phyloP scores from a whole-genome alignment of 2,888 invertebrate species.

The Octonoba sinensis region DNA sequence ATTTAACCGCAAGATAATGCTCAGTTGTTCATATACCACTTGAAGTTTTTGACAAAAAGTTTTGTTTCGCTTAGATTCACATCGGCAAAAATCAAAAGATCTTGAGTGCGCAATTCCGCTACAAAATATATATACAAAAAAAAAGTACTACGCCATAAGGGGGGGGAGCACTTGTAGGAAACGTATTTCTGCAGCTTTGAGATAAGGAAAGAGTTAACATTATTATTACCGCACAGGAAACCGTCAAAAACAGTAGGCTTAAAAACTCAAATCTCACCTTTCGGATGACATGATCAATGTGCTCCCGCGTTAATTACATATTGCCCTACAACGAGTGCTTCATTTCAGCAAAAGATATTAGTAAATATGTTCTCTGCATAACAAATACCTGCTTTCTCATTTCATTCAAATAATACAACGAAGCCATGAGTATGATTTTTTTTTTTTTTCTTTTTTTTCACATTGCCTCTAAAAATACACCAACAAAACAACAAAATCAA shows the following conservation, averaged over 20 bases:
- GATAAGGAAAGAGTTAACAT: conserved; percentile 9
- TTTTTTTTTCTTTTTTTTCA: too few relatives aligned
- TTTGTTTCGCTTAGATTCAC: not conserved
- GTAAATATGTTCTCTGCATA: conserved; percentile 13
- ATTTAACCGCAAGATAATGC: too few relatives aligned
- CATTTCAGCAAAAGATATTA: conserved; percentile 6
- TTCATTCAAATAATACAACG: conserved; percentile 30
- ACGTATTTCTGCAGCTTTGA: not conserved
- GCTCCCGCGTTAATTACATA: conserved; percentile 3
- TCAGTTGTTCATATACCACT: too few relatives aligned
- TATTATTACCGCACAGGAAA: conserved; percentile 38
- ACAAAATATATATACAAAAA: not conserved
- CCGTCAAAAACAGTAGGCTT: conserved; percentile 43
- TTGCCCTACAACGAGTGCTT: not conserved
- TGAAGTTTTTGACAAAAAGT: not conserved
- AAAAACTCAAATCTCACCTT: conserved; percentile 44
- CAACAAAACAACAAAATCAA: conserved; percentile 6
- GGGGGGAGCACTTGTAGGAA: not conserved
- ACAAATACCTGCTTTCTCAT: conserved; percentile 39
- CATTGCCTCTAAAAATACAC: conserved; percentile 1
- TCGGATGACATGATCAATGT: conserved; percentile 42
- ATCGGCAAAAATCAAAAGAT: not conserved
- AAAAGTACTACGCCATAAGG: not conserved
- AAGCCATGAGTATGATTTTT: conserved; percentile 40
- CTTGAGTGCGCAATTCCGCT: not conserved